Percentiles rank a stretch among this genome's conserved stretches.
Evolutionary conservation across 2,888 invertebrate species (phyloP).

Genomic region (Digitonthophagus gazella): DNA sequence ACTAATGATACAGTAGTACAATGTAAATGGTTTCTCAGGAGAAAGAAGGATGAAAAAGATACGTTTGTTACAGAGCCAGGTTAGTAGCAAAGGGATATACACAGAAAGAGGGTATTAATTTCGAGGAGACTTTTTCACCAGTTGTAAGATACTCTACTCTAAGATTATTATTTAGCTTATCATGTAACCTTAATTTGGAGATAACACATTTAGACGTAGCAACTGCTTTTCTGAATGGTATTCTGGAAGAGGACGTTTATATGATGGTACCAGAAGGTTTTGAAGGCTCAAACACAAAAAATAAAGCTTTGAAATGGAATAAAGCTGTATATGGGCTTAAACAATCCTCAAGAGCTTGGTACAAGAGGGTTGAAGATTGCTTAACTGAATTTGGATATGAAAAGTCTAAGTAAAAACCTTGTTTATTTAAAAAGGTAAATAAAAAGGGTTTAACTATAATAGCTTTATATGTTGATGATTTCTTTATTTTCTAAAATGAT

Average conservation of each 20-base stretch:
- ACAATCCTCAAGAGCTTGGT: conserved; percentile 27
- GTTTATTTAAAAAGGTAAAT: conserved; percentile 24
- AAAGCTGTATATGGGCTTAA: conserved; percentile 27
- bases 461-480: conserved; percentile 30
- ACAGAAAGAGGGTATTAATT: conserved; percentile 30
- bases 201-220: conserved; percentile 34
- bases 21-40: conserved; percentile 40
- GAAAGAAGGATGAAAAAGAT: conserved; percentile 33
- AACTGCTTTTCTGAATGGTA: conserved; percentile 38
- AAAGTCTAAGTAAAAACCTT: conserved; percentile 28
- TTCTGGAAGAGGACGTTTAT: conserved; percentile 32
- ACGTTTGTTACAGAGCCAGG: conserved; percentile 29
- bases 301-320: conserved; percentile 26
- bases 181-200: conserved; percentile 26
- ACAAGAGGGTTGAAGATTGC: conserved; percentile 24
- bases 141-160: conserved; percentile 33
- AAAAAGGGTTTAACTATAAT: conserved; percentile 21
- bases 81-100: conserved; percentile 29
- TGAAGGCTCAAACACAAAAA: conserved; percentile 16
- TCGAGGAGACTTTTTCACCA: conserved; percentile 34
- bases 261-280: conserved; percentile 33
- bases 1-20: conserved; percentile 33
- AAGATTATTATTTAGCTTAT: conserved; percentile 32
- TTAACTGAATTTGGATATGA: conserved; percentile 26
- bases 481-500: conserved; percentile 26